These are phyloP conservation scores for Cheilosia vulpina DNA, from an alignment of 2,888 invertebrate genomes.

Conservation along the genomic window DNA sequence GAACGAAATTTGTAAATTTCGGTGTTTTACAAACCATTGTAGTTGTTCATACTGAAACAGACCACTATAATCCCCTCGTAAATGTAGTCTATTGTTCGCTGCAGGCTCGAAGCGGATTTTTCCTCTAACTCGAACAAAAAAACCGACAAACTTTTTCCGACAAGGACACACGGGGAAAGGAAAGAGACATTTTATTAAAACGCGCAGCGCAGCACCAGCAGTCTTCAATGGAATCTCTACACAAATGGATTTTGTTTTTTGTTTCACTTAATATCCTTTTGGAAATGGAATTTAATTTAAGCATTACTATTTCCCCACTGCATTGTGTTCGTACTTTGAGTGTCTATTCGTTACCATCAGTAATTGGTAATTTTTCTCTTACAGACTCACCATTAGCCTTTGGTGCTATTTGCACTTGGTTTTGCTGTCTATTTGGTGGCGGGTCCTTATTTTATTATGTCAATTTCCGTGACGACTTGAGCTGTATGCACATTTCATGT, in stretches of 20 bases:
- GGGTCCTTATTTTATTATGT: not conserved
- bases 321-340: not conserved
- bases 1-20: too few species aligned
- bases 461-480: not conserved
- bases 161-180: not conserved
- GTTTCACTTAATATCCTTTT: not conserved
- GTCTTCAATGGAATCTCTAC: not conserved
- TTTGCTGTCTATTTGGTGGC: not conserved
- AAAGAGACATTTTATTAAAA: not conserved
- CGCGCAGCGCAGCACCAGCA: not conserved
- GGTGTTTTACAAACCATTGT: not conserved
- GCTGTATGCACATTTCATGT: not conserved
- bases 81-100: constrained; percentile 6
- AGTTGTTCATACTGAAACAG: not conserved
- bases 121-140: not conserved
- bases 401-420: not conserved
- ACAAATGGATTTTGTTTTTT: not conserved
- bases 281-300: not conserved
- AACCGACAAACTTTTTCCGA: not conserved
- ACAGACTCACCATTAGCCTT: not conserved
- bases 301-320: not conserved
- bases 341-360: not conserved
- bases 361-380: not conserved
- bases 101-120: not conserved
- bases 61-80: not conserved